Conservation (phyloP, 1,140 invertebrate genomes). For the Hydropsyche tenuis region DNA sequence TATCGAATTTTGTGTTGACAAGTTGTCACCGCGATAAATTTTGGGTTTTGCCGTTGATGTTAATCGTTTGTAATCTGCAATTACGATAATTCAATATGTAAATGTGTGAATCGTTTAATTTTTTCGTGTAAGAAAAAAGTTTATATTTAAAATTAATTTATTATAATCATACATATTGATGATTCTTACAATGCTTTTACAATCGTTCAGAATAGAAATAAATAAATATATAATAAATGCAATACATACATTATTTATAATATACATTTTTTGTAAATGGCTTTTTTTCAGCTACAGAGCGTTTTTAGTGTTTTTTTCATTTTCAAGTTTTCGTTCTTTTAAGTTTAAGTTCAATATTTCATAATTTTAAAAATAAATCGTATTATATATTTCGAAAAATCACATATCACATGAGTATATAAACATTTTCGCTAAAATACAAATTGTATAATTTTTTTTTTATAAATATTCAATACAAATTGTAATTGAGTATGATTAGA, state of each 20-base stretch:
- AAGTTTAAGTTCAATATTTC: background rate
- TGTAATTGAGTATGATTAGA: conserved; percentile 9
- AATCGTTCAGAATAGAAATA: conserved; percentile 29
- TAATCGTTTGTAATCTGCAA: too few species aligned
- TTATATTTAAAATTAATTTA: conserved; percentile 30
- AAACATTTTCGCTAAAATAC: conserved; percentile 33
- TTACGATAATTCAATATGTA: background rate
- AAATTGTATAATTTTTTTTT: conserved; percentile 12
- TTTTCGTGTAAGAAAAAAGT: conserved; percentile 1
- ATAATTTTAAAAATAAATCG: conserved; percentile 2
- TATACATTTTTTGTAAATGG: conserved; percentile 20
- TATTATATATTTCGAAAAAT: conserved; percentile 24
- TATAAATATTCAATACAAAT: background rate
- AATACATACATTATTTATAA: conserved; percentile 12
- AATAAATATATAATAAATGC: conserved; percentile 26
- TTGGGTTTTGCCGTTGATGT: too few species aligned
- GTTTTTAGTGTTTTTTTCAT: background rate
- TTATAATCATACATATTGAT: conserved; percentile 13
- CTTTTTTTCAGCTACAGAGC: conserved; percentile 16
- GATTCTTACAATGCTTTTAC: conserved; percentile 19
- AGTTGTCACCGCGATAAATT: too few species aligned
- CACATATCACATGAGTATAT: conserved; percentile 38
- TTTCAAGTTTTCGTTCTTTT: background rate
- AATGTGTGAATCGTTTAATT: background rate
- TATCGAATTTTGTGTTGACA: too few species aligned